A percentile compares a stretch with the other conserved stretches of the same genome.
phyloP scores from a whole-genome alignment of 2,113 vertebrate genomes.

The Syngnathus typhle region DNA sequence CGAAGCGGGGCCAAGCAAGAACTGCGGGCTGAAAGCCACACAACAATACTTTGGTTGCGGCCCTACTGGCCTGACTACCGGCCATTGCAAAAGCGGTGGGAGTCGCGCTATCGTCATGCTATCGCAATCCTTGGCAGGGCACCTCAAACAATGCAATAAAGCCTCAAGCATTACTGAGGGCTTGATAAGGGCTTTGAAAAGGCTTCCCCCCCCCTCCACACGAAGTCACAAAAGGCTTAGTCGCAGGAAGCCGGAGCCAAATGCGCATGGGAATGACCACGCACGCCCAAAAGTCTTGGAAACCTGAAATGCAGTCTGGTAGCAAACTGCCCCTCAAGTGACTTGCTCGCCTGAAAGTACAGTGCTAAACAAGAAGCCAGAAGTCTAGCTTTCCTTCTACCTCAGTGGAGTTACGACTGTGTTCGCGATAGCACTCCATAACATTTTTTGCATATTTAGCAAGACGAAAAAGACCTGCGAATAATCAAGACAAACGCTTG shows the following conservation, averaged over 20 bases:
- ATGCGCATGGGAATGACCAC: neutral
- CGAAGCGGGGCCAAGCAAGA: conserved; percentile 61
- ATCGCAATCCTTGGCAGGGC: conserved; percentile 54
- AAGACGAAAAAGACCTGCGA: neutral
- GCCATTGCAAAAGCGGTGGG: conserved; percentile 55
- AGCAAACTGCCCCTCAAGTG: no score
- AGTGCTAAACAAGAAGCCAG: no score
- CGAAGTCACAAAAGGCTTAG: conserved; percentile 22
- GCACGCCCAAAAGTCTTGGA: neutral
- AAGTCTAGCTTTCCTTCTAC: no score
- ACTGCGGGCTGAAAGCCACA: conserved; percentile 47
- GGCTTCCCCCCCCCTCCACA: conserved; percentile 5
- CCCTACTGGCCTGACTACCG: conserved; percentile 53
- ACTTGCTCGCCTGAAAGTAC: neutral
- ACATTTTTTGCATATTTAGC: neutral
- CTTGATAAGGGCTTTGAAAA: conserved; percentile 54
- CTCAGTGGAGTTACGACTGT: no score
- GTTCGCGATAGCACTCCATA: no score
- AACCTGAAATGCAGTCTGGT: neutral
- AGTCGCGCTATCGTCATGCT: conserved; percentile 45
- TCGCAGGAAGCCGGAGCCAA: conserved; percentile 45
- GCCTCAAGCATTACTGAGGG: conserved; percentile 36
- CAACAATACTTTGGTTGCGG: conserved; percentile 58
- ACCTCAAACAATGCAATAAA: conserved; percentile 49
- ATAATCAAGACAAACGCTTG: neutral